These are phyloP conservation scores for Idaea straminata DNA, from an alignment of 2,888 invertebrate genomes.

Conservation along the genomic window DNA sequence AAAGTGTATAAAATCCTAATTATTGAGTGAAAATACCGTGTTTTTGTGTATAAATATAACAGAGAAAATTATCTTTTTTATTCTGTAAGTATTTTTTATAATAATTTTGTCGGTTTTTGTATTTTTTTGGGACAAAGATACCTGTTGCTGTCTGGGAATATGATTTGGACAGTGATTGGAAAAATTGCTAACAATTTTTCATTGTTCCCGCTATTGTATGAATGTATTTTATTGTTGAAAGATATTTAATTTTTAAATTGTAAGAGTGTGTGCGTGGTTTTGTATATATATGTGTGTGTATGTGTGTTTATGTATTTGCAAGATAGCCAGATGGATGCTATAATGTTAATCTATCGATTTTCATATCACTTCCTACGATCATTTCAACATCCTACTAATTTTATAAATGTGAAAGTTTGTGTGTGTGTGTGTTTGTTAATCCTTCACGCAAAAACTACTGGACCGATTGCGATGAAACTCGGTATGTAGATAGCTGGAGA, in stretches of 20 bases:
- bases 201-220: neutral
- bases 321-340: no score
- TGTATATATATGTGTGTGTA: no score
- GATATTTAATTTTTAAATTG: neutral
- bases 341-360: no score
- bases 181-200: neutral
- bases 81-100: neutral
- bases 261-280: neutral
- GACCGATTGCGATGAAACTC: no score
- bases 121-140: neutral
- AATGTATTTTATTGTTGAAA: neutral
- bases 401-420: no score
- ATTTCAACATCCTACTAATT: no score
- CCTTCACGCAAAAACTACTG: no score
- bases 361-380: no score
- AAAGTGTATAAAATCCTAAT: neutral
- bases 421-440: no score
- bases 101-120: neutral
- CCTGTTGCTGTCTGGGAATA: neutral
- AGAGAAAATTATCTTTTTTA: neutral
- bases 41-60: neutral
- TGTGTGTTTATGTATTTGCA: no score
- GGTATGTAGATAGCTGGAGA: no score
- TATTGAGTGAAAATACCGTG: neutral
- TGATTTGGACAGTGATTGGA: neutral